Evolutionary conservation across 2,888 invertebrate genomes (phyloP).

Genomic region (Drosophila aldrichi): DNA sequence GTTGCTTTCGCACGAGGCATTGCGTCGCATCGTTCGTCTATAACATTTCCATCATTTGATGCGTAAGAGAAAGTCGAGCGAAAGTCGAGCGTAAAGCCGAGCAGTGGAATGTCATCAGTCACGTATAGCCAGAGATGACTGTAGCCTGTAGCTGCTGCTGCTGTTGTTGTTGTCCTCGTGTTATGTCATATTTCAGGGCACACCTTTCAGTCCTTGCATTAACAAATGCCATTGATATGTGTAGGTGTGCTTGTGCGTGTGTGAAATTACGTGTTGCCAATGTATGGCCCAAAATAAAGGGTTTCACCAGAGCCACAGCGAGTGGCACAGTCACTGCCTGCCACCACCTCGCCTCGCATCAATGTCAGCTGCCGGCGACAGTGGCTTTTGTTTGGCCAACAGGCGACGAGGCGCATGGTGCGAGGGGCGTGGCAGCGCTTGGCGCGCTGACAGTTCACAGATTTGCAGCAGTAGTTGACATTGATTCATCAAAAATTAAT

Average conservation of each 20-base stretch:
- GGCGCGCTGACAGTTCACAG: conserved; percentile 67
- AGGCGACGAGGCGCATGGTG: conserved; percentile 12
- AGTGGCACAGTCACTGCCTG: not conserved
- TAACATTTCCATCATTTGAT: conserved; percentile 68
- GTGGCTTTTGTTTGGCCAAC: conserved; percentile 64
- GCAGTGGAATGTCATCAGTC: conserved; percentile 31
- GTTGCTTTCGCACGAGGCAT: conserved; percentile 24
- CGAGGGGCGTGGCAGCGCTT: conserved; percentile 10
- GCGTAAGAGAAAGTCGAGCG: conserved; percentile 42
- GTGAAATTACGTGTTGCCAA: conserved; percentile 51
- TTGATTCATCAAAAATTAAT: conserved; percentile 84
- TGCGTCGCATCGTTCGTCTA: conserved; percentile 5
- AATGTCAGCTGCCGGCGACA: conserved; percentile 44
- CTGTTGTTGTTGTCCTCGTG: conserved; percentile 15
- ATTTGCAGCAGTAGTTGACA: conserved; percentile 80
- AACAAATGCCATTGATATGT: conserved; percentile 60
- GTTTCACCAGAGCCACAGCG: conserved; percentile 10
- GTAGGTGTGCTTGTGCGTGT: conserved; percentile 35
- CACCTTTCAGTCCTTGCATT: conserved; percentile 43
- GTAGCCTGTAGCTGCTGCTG: not conserved
- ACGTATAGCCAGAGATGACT: conserved; percentile 44
- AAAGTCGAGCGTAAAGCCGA: no score
- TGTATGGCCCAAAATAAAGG: conserved; percentile 31
- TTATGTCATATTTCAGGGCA: conserved; percentile 61
- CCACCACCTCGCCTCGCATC: conserved; percentile 25